phyloP scores from a whole-genome alignment of 2,888 invertebrate genomes.

The Drosophila paramelanica region DNA sequence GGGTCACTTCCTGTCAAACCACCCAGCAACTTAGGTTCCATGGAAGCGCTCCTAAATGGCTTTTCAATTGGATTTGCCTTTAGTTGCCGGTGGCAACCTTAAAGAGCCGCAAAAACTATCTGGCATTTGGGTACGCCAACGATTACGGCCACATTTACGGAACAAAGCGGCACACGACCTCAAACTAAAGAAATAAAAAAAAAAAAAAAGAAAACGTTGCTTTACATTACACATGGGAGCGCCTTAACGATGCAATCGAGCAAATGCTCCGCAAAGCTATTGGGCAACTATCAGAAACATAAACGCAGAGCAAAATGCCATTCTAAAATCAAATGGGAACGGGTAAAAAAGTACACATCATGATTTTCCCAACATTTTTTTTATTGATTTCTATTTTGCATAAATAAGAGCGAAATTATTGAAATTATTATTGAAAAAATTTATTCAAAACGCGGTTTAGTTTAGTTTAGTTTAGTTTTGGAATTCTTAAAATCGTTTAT shows the following conservation, averaged over 20 bases:
- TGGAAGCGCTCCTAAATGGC: constrained; percentile 57
- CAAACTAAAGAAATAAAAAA: constrained; percentile 26
- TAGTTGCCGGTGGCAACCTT: constrained; percentile 36
- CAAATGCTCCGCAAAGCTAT: constrained; percentile 32
- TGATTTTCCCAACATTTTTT: no score
- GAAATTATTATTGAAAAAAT: no score
- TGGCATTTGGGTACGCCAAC: constrained; percentile 24
- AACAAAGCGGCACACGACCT: constrained; percentile 58
- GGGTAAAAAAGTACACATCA: no score
- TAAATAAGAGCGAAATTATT: no score
- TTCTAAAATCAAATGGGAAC: not conserved
- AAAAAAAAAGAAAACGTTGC: constrained; percentile 8
- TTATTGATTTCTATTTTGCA: no score
- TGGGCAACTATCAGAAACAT: constrained; percentile 9
- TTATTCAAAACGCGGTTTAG: no score
- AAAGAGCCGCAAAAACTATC: constrained; percentile 42
- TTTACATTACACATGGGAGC: constrained; percentile 29
- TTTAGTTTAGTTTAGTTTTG: no score
- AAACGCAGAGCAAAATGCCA: not conserved
- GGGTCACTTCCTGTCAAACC: constrained; percentile 10
- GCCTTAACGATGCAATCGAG: constrained; percentile 65
- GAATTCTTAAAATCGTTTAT: no score
- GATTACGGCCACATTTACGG: constrained; percentile 25
- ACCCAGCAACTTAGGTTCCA: constrained; percentile 31
- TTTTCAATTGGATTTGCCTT: constrained; percentile 69